Evolutionary conservation across 1,140 invertebrate genomes (phyloP).

Genomic region (Diachasmimorpha longicaudata): DNA sequence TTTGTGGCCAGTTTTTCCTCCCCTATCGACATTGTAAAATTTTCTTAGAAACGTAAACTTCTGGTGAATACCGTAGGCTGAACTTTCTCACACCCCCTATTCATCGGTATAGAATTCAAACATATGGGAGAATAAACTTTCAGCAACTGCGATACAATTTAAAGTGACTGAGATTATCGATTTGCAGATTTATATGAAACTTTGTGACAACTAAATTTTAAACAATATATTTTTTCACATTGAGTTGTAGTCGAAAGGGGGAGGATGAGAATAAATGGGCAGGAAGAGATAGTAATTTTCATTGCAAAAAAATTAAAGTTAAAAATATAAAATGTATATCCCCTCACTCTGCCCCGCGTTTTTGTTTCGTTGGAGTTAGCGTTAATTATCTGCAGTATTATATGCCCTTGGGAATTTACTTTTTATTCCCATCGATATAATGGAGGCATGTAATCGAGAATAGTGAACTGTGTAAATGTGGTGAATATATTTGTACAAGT

Average conservation of each 20-base stretch:
- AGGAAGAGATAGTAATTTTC: background rate
- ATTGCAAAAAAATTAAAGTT: background rate
- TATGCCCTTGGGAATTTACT: background rate
- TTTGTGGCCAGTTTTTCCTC: background rate
- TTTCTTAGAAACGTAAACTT: background rate
- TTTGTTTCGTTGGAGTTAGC: background rate
- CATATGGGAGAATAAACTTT: background rate
- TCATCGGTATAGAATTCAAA: background rate
- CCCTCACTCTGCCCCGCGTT: background rate
- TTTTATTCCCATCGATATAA: background rate
- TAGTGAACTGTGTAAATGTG: background rate
- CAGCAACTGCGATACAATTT: background rate
- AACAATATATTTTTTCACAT: slow-evolving; percentile 24
- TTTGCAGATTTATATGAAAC: background rate
- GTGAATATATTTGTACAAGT: background rate
- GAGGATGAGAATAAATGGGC: background rate
- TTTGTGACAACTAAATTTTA: slow-evolving; percentile 2
- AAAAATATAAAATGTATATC: background rate
- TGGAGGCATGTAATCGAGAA: background rate
- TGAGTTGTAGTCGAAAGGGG: background rate
- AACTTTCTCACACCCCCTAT: background rate
- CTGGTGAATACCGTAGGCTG: background rate
- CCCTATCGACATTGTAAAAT: background rate
- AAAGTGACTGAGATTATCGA: background rate
- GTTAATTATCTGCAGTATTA: background rate